Evolutionary conservation across 2,888 invertebrate genomes (phyloP).

Genomic region (Cosmia pyralina): DNA sequence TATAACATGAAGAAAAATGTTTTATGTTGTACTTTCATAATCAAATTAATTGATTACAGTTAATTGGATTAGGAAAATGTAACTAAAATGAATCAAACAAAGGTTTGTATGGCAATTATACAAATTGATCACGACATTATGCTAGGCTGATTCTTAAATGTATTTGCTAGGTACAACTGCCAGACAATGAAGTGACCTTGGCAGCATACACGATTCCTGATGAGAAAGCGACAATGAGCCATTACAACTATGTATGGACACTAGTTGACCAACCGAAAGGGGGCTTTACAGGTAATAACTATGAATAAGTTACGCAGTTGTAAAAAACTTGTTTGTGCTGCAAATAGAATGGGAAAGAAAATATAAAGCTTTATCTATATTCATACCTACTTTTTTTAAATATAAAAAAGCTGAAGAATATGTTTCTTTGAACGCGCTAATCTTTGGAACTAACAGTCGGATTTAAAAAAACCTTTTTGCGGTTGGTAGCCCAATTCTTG

Average conservation of each 20-base stretch:
- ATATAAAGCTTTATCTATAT: background rate
- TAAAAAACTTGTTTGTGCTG: conserved; percentile 7
- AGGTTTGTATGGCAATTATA: background rate
- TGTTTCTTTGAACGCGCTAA: no score
- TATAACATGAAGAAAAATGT: background rate
- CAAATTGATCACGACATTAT: background rate
- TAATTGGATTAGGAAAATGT: background rate
- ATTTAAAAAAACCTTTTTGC: no score
- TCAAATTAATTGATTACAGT: background rate
- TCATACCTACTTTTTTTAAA: no score
- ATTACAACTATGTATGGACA: conserved; percentile 97
- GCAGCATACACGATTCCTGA: conserved; percentile 95
- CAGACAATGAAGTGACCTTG: conserved; percentile 95
- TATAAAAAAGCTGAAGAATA: no score
- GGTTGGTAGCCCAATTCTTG: no score
- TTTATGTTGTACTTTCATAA: background rate
- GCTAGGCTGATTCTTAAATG: background rate
- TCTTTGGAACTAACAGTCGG: no score
- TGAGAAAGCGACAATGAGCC: conserved; percentile 92
- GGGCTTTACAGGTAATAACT: conserved; percentile 88
- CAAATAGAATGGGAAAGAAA: conserved; percentile 3
- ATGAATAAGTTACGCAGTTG: background rate
- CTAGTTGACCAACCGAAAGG: conserved; percentile 95
- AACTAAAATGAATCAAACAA: background rate
- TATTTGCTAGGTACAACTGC: conserved; percentile 89